Base-by-base conservation (phyloP, 2,888 invertebrate species). In the Tillus elongatus region DNA sequence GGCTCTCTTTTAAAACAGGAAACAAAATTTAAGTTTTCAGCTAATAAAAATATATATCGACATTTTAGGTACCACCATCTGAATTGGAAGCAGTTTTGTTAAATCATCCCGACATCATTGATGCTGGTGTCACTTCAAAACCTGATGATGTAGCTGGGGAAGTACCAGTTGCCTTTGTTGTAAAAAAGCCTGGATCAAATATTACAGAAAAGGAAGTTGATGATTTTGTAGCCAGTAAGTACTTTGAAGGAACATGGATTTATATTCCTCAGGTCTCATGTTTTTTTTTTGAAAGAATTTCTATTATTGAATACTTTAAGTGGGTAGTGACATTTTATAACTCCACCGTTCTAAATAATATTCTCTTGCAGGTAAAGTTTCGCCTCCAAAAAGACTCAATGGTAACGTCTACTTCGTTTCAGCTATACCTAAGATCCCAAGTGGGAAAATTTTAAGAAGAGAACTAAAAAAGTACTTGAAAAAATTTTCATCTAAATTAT, bases 11-110 rank as follows among this genome's bases (percentile, higher is more conserved):
- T n/a, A n/a, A n/a, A n/a, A n/a, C n/a, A n/a, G n/a, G n/a, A n/a
- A n/a, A n/a, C n/a, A n/a, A n/a, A n/a, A n/a, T n/a, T n/a, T n/a
- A n/a, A n/a, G n/a, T n/a, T n/a, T n/a, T n/a, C n/a, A n/a, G n/a
- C n/a, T n/a, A n/a, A n/a, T n/a, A n/a, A n/a, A 8, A 6, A 10
- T 9, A 4, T 19, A 15, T 13, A 4, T 26, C 33, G 2, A 4
- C 15, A 28, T 83, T 78, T 53, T 80, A 86, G 74, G 84, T 86
- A 45, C 82, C 90, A 1, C 91, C 91, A 2, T 89, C 90, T 1
- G 91, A 91, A 66, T 63, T 92, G 26, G 91, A 92, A 63, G 79
- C 78, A 10, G 54, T 91, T 33, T 61, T 92, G 26, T 65, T 88
- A 35, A 75, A 75, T 24, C 77, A 85, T 67, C 68, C 74, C 1